phyloP scores from a whole-genome alignment of 1,140 invertebrate species.

The Galendromus occidentalis region DNA sequence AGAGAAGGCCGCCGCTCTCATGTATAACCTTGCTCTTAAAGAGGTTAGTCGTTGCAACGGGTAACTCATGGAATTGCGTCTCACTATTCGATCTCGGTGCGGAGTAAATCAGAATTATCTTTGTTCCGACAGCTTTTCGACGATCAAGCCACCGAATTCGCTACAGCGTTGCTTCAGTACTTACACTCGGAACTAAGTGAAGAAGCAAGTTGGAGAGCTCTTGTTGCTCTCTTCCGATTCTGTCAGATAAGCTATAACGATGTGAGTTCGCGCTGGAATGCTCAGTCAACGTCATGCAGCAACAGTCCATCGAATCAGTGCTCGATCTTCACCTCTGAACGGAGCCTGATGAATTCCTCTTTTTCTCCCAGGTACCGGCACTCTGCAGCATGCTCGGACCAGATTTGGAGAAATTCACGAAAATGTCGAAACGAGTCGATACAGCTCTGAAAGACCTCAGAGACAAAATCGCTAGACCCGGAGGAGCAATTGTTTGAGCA shows the following conservation, averaged over 20 bases:
- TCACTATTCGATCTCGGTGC: too few species aligned
- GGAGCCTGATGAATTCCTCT: conserved; percentile 3
- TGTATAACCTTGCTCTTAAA: conserved; percentile 78
- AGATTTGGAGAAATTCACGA: conserved; percentile 55
- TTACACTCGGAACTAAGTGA: conserved; percentile 55
- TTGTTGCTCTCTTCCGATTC: conserved; percentile 46
- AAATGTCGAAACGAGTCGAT: conserved; percentile 54
- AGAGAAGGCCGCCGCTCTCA: conserved; percentile 57
- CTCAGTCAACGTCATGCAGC: too few species aligned
- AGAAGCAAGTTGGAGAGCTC: conserved; percentile 35
- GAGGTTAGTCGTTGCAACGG: conserved; percentile 38
- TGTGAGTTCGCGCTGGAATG: conserved; percentile 19
- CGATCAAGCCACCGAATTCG: conserved; percentile 71
- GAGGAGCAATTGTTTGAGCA: background rate
- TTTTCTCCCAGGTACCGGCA: conserved; percentile 42
- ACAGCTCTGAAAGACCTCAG: background rate
- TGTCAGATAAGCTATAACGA: conserved; percentile 54
- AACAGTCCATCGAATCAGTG: background rate
- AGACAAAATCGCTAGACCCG: background rate
- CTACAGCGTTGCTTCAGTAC: conserved; percentile 76
- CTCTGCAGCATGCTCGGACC: conserved; percentile 81
- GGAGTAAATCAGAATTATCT: too few species aligned
- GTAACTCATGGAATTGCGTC: too few species aligned
- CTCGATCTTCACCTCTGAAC: background rate
- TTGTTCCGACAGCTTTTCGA: conserved; percentile 52